Conservation (phyloP, 2,797 vertebrate genomes). For the Halcyon badia region DNA sequence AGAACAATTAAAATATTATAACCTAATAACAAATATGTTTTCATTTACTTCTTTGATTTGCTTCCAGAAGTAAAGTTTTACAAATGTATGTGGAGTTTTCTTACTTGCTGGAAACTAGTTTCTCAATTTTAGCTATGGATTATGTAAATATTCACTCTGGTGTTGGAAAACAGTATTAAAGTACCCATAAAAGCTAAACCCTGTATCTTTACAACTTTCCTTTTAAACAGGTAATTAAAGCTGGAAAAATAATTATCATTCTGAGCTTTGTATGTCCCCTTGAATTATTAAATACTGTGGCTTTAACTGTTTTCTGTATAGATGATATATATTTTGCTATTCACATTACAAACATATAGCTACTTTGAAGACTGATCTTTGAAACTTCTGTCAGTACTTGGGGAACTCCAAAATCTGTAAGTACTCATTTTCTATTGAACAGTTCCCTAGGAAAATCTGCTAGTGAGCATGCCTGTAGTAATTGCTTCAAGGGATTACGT, state of each 20-base stretch:
- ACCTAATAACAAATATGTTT: neutral
- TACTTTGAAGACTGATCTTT: no score
- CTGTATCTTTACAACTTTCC: neutral
- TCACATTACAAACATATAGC: no score
- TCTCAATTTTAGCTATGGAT: neutral
- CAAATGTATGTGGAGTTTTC: neutral
- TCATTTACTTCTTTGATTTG: neutral
- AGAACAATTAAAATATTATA: neutral
- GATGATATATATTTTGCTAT: no score
- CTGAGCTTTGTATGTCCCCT: neutral
- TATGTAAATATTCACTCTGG: neutral
- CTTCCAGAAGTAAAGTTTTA: neutral
- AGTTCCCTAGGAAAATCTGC: no score
- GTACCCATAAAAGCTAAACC: neutral
- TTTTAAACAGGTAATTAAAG: neutral
- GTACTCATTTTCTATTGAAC: no score
- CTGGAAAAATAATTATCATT: neutral
- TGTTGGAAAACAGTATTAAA: neutral
- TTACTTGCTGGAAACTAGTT: neutral
- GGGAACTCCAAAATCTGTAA: no score
- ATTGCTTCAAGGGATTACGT: no score
- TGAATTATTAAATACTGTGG: no score
- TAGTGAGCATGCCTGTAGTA: no score
- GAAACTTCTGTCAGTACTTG: no score
- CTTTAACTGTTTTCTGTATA: no score